Base-by-base conservation (phyloP, 2,888 invertebrate species). In the Lasioglossum zephyrum region DNA sequence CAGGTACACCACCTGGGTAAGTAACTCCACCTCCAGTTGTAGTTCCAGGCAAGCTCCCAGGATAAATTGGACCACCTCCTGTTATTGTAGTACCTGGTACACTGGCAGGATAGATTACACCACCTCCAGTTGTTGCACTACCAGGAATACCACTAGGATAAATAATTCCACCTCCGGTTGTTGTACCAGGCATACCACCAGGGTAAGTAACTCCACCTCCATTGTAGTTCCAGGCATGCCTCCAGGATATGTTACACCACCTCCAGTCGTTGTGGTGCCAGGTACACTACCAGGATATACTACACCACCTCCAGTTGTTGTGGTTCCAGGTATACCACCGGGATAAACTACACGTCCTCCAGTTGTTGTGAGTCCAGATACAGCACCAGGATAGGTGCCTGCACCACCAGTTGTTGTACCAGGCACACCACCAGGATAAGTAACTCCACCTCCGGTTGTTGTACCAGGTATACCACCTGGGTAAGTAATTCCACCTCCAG, bases 331-430 rank as follows among this genome's bases (percentile, higher is more conserved):
- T 5, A 4, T 0, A 13, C 60, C 26, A 11, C 26, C 60, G 2
- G 81, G 79, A 79, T 57, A 47, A 2, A 8, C 31, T 2, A n/a
- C n/a, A 11, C 44, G 26, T n/a, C 75, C 75, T 66, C 88, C n/a
- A 9, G n/a, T 22, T 22, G 66, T 41, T 22, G 66, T 41, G 9
- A 49, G 22, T 16, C 73, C 77, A 26, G 72, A 47, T 4, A 18
- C 31, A 41, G 13, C 18, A 49, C 60, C 31, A 39, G 82, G 82
- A 47, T 74, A 74, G 22, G 1, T n/a, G 31, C 1, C 9, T 9
- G 3, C 5, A 0, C 53, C 53, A 9, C 53, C 53, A 9, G 73
- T 57, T 57, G 5, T 16, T 36, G 73, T 26, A n/a, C 87, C 72
- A 39, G 78, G 57, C 53, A 76, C 74, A 18, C 70, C 60, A 8